Evolutionary conservation across 2,888 invertebrate genomes (phyloP), one percentile per base, ranked within the genome.

Genomic region (Lithophane socia): DNA sequence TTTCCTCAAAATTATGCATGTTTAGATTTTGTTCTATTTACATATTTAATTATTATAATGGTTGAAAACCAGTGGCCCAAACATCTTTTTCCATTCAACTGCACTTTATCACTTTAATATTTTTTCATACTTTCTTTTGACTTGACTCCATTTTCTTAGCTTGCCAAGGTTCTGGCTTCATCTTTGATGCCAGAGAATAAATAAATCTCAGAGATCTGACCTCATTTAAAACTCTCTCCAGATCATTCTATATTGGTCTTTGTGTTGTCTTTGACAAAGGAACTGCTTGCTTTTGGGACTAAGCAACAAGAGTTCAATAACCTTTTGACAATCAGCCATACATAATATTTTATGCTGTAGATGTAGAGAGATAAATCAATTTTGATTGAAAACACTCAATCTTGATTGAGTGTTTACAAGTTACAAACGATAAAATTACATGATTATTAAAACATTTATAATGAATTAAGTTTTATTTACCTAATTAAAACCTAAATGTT

Each of bases 291-390:
- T 58, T 56, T 71, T 56, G 0, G 29, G 2, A 37, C 1, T 13
- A 7, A 0, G 52, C 44, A 81, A 66, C 18, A 49, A 54, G 1
- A 77, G 64, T 65, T 82, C 68, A 82, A 68, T 60, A 42, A 65
- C 37, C 77, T 77, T 75, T 65, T 75, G 18, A 49, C 54, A 81
- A 61, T 56, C 37, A 12, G 1, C 18, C 3, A 37, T 47, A 16
- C 42, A n/a, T 54, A 44, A 3, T 42, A 12, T 16, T n/a, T 18
- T 58, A 56, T 16, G 16, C 37, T 74, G 8, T 29, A 16, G 0
- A 24, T 58, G 18, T 47, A n/a, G 10, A 63, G 56, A 21, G 54
- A 54, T 54, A 9, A 54, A 52, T 60, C 16, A 29, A 12, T 47
- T 58, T 44, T 29, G n/a, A 29, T n/a, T n/a, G n/a, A n/a, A n/a